These are phyloP conservation scores for Cepphus grylle DNA, from an alignment of 2,113 vertebrate species.

Conservation along the genomic window DNA sequence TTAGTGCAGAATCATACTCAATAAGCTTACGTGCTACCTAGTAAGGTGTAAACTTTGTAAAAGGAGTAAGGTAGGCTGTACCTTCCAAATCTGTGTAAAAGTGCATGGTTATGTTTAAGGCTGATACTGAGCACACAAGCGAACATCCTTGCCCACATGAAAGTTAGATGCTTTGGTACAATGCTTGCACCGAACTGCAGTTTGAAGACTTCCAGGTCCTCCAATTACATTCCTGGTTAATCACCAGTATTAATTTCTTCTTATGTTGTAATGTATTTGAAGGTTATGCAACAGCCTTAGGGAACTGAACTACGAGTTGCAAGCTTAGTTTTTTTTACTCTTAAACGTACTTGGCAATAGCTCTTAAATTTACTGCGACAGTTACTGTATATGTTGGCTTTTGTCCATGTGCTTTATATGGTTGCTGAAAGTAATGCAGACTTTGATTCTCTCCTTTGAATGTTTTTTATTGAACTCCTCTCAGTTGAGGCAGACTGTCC, in stretches of 20 bases:
- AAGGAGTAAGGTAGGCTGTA: neutral
- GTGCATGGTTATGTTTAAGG: neutral
- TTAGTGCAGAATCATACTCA: neutral
- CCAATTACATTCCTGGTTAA: neutral
- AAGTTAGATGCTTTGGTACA: neutral
- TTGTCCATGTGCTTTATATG: neutral
- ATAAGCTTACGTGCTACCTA: neutral
- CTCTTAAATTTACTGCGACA: neutral
- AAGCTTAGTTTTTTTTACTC: constrained; percentile 10
- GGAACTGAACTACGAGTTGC: neutral
- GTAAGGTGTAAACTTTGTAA: neutral
- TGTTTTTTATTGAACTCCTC: neutral
- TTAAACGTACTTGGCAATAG: constrained; percentile 10
- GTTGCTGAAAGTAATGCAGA: neutral
- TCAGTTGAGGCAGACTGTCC: neutral
- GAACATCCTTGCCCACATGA: neutral
- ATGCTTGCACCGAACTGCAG: neutral
- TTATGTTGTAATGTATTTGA: constrained; percentile 16
- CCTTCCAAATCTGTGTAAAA: neutral
- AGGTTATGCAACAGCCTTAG: constrained; percentile 32
- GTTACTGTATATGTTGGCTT: constrained; percentile 19
- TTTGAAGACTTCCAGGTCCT: constrained; percentile 14
- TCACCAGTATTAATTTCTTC: constrained; percentile 29
- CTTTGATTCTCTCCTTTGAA: neutral
- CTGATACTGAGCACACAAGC: neutral